Base-by-base conservation (phyloP, 2,113 vertebrate species). In the Poeciliopsis prolifica region DNA sequence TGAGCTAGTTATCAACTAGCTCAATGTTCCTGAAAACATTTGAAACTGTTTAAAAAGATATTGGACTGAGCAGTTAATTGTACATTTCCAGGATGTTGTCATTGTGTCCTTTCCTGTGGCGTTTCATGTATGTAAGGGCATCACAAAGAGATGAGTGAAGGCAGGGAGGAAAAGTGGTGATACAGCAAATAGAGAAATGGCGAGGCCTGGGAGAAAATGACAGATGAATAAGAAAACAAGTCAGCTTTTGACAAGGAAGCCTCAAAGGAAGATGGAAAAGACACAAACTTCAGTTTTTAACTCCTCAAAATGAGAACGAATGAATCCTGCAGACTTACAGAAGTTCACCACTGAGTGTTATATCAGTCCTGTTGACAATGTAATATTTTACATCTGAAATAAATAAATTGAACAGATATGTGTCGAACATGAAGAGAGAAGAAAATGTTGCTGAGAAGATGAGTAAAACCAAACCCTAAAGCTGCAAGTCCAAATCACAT, bases 191-290 rank as follows among this genome's bases (percentile, higher is more conserved):
- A 70, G 33, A 63, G 68, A 74, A 61, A 74, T 13, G 14, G 29
- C 1, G 14, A 19, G 1, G 44, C 51, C 24, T 58, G 22, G 51
- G 51, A 58, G 24, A 58, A 54, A 22, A 54, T 54, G 19, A 54
- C 17, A 80, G 31, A 70, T 73, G 54, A 73, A 48, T 44, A 48
- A 77, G 66, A 69, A 87, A 86, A 83, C 15, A 30, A 75, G 70
- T 74, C 61, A 71, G 44, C 0, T 5, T 48, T 63, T 19, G 29
- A 14, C 33, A 64, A 31, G 30, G 17, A 33, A 31, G 29, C 14
- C 14, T 48, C 13, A 17, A 44, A 44, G 14, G 1, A 17, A 5
- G 14, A 44, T 17, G 0, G 44, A 48, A 48, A 48, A 48, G 17
- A 17, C 14, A 15, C 5, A 19, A 19, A 19, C 4, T 48, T 19